These are phyloP conservation scores for Melieria picta DNA, from an alignment of 2,888 invertebrate species.

Conservation along the genomic window DNA sequence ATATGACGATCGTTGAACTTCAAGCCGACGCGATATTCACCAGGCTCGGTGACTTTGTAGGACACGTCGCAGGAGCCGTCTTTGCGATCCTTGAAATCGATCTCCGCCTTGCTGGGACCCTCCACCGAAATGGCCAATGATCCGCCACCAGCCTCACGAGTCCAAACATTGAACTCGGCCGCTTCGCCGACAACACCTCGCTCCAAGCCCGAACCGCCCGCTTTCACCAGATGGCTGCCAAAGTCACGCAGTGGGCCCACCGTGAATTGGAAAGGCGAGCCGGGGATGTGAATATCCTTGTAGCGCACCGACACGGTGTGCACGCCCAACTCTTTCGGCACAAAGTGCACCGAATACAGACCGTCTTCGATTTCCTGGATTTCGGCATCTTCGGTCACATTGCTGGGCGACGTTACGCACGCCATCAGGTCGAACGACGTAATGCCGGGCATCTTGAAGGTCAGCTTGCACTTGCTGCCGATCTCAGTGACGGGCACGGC, in stretches of 20 bases:
- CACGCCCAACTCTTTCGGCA: conserved; percentile 94
- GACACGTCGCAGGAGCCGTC: conserved; percentile 98
- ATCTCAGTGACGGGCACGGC: conserved; percentile 95
- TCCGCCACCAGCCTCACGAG: conserved; percentile 97
- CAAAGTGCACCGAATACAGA: conserved; percentile 91
- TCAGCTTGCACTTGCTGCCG: conserved; percentile 94
- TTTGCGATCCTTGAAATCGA: conserved; percentile 95
- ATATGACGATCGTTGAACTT: conserved; percentile 99
- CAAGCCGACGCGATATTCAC: conserved; percentile 95
- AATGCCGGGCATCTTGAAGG: conserved; percentile 96
- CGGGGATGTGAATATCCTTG: conserved; percentile 97
- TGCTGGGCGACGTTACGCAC: conserved; percentile 93
- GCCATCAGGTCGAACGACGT: conserved; percentile 93
- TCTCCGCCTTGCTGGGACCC: conserved; percentile 97
- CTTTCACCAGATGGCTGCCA: conserved; percentile 96
- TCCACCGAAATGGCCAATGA: conserved; percentile 96
- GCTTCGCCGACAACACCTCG: conserved; percentile 87
- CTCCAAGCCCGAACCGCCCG: conserved; percentile 93
- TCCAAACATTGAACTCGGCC: conserved; percentile 97
- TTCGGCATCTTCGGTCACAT: conserved; percentile 93
- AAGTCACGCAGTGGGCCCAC: conserved; percentile 95
- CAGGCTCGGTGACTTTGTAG: conserved; percentile 92
- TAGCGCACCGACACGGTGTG: conserved; percentile 98
- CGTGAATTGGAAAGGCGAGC: conserved; percentile 99
- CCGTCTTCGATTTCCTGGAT: conserved; percentile 94